Evolutionary conservation across 2,797 vertebrate species (phyloP), one percentile per base, ranked within the genome.

Genomic region (Spizella passerina): DNA sequence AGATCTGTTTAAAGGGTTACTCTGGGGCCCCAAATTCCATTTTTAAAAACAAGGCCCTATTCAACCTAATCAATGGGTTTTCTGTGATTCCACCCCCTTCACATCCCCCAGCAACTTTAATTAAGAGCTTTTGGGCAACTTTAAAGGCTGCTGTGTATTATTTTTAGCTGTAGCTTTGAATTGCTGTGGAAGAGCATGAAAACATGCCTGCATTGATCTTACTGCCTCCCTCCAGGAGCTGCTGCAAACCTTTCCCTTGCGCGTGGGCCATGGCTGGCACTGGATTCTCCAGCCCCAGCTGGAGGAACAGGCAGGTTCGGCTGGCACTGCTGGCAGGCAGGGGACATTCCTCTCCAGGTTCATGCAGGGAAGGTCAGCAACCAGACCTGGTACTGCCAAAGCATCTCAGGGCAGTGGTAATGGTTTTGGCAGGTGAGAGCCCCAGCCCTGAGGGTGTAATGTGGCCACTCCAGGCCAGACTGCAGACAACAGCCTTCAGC

Each of bases 51-150:
- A 96, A 95, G 79, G 82, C 43, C 61, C 79, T 87, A 78, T 92
- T 95, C 81, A 96, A 93, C 38, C 27, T 95, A 69, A 92, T 93
- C 93, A 93, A 93, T 94, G 90, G 84, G 49, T 55, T 95, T 93
- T 94, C 93, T 96, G 86, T 96, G 68, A 93, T 69, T 82, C 53
- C 8, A 47, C 17, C 20, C 23, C 34, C 29, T 72, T 55, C 17
- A 1, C 2, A 0, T 30, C 3, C n/a, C 52, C 47, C 68, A 55
- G 56, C 21, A 92, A 72, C 38, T 87, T 75, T 88, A 86, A 94
- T 89, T 94, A 95, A 90, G 68, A 82, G 65, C 14, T 80, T 88
- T 87, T 55, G 64, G 75, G 43, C 15, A 76, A 64, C 57, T 84
- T 91, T 83, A 82, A 89, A 75, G 47, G 47, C 47, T 87, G 57